Evolutionary conservation across 2,888 invertebrate species (phyloP), one percentile per base, ranked within the genome.

Genomic region (Euplexia lucipara): DNA sequence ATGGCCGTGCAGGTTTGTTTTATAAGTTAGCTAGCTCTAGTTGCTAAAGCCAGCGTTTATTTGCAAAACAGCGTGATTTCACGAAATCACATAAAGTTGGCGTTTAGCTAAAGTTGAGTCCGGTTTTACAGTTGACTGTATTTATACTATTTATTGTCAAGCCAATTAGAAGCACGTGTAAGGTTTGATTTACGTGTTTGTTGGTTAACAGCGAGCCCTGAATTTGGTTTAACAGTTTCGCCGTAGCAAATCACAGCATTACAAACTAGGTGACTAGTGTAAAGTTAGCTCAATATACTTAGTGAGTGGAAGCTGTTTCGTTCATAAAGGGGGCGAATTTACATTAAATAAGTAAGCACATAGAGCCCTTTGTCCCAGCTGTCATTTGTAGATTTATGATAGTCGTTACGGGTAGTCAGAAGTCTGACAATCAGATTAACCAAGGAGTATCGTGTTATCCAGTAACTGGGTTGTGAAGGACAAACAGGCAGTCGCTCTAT

Each of bases 61-160:
- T 4, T 32, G 20, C 10, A 4, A 32, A 22, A 9, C 12, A 37
- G 14, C n/a, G 10, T 34, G 7, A 30, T n/a, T 26, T 3, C 18
- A 10, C 35, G 44, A 44, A 44, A 60, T 56, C 18, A 44, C 26
- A 45, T 5, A 37, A 35, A 56, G 9, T 44, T 56, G 14, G 10
- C 2, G 30, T 22, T 20, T 7, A 10, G n/a, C n/a, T 20, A 20
- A 35, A 41, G n/a, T 51, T 39, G 12, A 3, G 14, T 16, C 7
- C 0, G 8, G 18, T 18, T 54, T 1, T 18, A 5, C 37, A 37
- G 20, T 35, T 42, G 3, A 16, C 22, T 6, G n/a, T 6, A n/a
- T 59, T 51, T 35, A 1, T 12, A n/a, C 14, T 39, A 0, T 6
- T n/a, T n/a, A 20, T 32, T 14, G 26, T n/a, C 3, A 12, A 39